Evolutionary conservation across 2,888 invertebrate genomes (phyloP), one percentile per base, ranked within the genome.

Genomic region (Falcaria lacertinaria): DNA sequence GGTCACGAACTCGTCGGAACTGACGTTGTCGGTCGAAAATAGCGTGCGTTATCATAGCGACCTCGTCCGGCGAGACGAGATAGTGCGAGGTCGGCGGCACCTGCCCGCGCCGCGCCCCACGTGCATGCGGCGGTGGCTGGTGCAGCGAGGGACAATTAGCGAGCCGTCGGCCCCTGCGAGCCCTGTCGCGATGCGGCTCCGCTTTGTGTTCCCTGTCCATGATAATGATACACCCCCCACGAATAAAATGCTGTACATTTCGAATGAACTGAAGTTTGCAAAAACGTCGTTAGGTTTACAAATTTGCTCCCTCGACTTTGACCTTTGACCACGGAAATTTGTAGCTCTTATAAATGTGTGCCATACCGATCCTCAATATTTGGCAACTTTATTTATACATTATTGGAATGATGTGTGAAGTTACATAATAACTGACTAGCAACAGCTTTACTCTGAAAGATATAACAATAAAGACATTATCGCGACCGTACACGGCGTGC

Each of bases 81-180:
- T 83, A 84, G 80, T 69, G 83, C 80, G 88, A 88, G 85, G 85
- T 84, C 85, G 83, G 69, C 82, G 84, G 80, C 86, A 86, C 87
- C 85, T 79, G 80, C 69, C 28, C 60, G 65, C 74, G 68, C 69
- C 73, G 67, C 75, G 65, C 71, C 71, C 80, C 81, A 83, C 82
- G 85, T 85, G 86, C 76, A 69, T 68, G 66, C 53, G 59, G 54
- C 63, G 56, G 57, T 69, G 57, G 48, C 61, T 63, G 60, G 63
- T 74, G 79, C 81, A 76, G 58, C 59, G 54, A 51, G 50, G 54
- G 60, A 52, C 65, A 59, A 69, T 69, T 67, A 68, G 67, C 67
- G 44, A 57, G 54, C 35, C 47, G 32, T 51, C 50, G 41, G 22
- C 47, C 35, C 53, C 53, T 54, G 50, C 53, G 46, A 46, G 41